Percentiles rank a stretch among this genome's conserved stretches.
phyloP scores from a whole-genome alignment of 2,797 vertebrate species.

The Scomberomorus guttatus region DNA sequence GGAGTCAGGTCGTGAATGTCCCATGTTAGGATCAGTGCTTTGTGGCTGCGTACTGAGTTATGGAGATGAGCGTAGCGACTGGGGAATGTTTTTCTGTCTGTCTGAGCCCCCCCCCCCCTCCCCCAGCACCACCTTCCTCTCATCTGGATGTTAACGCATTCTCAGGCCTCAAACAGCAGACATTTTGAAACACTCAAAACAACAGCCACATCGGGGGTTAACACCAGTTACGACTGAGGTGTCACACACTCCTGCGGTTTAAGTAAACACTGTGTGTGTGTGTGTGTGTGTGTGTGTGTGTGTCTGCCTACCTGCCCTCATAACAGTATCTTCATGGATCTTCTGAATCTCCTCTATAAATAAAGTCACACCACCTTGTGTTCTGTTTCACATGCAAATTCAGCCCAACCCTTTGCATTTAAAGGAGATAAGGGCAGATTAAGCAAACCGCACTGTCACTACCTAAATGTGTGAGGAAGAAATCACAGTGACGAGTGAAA shows the following conservation, averaged over 20 bases:
- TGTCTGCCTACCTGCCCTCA: conserved; percentile 26
- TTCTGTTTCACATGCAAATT: conserved; percentile 72
- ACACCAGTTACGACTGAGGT: conserved; percentile 84
- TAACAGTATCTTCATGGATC: conserved; percentile 56
- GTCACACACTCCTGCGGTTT: conserved; percentile 83
- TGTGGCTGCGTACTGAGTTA: conserved; percentile 72
- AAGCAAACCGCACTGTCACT: conserved; percentile 62
- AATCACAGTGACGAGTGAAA: conserved; percentile 47
- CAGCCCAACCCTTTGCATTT: conserved; percentile 63
- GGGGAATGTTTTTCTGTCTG: conserved; percentile 86
- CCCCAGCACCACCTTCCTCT: conserved; percentile 63
- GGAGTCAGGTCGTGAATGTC: conserved; percentile 59
- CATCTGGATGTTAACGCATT: conserved; percentile 83
- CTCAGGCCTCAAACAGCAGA: conserved; percentile 81
- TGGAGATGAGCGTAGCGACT: conserved; percentile 81
- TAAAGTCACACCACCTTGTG: conserved; percentile 69
- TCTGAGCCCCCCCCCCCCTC: conserved; percentile 62
- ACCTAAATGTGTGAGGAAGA: conserved; percentile 50
- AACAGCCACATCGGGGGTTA: conserved; percentile 79
- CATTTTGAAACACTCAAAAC: conserved; percentile 80
- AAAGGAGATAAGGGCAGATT: conserved; percentile 63
- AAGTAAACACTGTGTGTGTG: conserved; percentile 74
- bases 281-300: conserved; percentile 37
- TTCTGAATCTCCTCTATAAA: conserved; percentile 66
- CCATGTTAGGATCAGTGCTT: conserved; percentile 55